A percentile compares a stretch with the other conserved stretches of the same genome.
Conservation (phyloP, 2,797 vertebrate genomes). For the Muraenolepis orangiensis region DNA sequence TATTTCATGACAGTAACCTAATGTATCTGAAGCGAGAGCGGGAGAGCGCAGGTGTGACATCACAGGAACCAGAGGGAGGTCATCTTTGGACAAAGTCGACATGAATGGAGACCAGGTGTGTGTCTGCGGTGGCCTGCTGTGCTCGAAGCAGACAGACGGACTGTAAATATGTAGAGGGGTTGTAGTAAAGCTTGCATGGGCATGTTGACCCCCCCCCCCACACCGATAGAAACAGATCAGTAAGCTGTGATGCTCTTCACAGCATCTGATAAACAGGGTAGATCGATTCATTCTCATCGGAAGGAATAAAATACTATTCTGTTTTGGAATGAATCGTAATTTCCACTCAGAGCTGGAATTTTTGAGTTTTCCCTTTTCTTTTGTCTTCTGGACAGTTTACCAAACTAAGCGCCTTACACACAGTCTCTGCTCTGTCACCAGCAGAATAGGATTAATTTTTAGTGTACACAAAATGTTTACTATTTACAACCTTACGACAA, state of each 20-base stretch:
- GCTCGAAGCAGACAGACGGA: neutral
- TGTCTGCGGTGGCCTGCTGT: neutral
- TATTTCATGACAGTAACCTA: neutral
- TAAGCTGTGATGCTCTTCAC: constrained; percentile 1
- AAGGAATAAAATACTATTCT: neutral
- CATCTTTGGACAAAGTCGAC: neutral
- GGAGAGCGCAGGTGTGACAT: neutral
- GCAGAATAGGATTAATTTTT: constrained; percentile 40
- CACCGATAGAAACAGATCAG: constrained; percentile 27
- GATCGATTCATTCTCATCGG: neutral
- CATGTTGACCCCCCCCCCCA: constrained; percentile 25
- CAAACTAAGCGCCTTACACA: constrained; percentile 66
- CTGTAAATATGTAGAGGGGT: constrained; percentile 20
- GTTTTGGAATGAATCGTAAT: constrained; percentile 12
- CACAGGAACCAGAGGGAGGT: neutral
- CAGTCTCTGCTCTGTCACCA: constrained; percentile 52
- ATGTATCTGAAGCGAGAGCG: neutral
- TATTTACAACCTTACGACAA: constrained; percentile 3
- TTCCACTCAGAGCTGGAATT: constrained; percentile 17
- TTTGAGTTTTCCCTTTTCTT: constrained; percentile 7
- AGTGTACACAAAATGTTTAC: constrained; percentile 1
- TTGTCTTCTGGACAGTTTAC: constrained; percentile 34
- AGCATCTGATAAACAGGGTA: constrained; percentile 35
- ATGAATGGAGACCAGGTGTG: neutral
- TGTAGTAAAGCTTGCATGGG: constrained; percentile 46